phyloP scores from a whole-genome alignment of 2,113 vertebrate species.

The Gnathonemus echidnorhynchus region DNA sequence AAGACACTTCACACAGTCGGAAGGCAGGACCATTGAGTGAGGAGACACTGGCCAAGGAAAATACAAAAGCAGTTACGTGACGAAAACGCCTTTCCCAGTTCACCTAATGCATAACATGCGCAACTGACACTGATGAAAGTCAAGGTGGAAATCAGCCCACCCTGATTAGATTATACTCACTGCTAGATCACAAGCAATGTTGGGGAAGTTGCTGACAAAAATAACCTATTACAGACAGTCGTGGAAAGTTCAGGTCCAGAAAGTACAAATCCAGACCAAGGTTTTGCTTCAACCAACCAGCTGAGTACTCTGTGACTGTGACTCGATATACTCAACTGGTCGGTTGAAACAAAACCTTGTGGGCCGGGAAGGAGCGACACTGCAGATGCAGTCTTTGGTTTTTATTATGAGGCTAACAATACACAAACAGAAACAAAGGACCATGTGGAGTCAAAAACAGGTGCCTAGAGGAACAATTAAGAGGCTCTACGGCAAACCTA shows the following conservation, averaged over 20 bases:
- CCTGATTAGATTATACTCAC: neutral
- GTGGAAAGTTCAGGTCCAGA: neutral
- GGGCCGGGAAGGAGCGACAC: neutral
- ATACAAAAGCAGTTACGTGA: neutral
- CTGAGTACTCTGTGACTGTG: neutral
- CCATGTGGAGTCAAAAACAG: neutral
- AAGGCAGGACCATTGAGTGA: neutral
- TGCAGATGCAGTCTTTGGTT: neutral
- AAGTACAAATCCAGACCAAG: neutral
- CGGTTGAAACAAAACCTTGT: neutral
- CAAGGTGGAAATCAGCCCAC: neutral
- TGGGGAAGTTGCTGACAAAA: neutral
- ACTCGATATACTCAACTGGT: neutral
- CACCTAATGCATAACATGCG: neutral
- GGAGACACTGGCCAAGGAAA: neutral
- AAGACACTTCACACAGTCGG: neutral
- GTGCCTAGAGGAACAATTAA: neutral
- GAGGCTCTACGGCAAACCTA: neutral
- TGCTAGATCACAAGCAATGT: neutral
- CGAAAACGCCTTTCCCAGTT: neutral
- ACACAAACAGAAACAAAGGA: neutral
- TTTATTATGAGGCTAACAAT: neutral
- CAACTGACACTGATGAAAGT: neutral
- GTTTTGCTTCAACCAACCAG: neutral
- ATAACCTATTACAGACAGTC: neutral